These are phyloP conservation scores for Balanococcus diminutus DNA, from an alignment of 2,888 invertebrate species.

Conservation along the genomic window DNA sequence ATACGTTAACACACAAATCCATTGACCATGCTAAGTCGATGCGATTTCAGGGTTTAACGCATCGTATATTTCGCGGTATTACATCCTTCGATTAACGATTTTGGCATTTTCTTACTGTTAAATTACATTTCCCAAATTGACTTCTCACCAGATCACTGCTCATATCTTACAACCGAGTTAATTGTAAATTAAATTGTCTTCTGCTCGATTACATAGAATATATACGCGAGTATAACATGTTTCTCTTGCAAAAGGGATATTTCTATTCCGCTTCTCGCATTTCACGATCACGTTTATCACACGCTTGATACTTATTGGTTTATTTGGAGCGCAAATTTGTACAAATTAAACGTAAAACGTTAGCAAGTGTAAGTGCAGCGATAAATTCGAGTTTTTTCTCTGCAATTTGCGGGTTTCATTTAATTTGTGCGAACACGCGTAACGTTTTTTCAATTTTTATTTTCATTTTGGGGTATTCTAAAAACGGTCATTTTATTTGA, in stretches of 20 bases:
- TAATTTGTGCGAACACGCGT: too few relatives aligned
- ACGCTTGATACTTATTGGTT: too few relatives aligned
- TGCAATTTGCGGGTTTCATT: too few relatives aligned
- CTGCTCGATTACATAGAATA: neutral
- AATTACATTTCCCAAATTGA: conserved; percentile 32
- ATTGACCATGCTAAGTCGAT: conserved; percentile 26
- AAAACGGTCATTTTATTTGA: too few relatives aligned
- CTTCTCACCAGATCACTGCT: conserved; percentile 19
- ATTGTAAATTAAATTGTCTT: conserved; percentile 40
- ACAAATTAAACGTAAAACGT: too few relatives aligned
- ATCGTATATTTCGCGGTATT: conserved; percentile 12
- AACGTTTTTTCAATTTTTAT: too few relatives aligned
- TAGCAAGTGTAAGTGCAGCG: too few relatives aligned
- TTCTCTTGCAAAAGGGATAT: neutral
- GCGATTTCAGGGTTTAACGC: conserved; percentile 8
- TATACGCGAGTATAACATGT: neutral
- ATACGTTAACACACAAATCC: conserved; percentile 31
- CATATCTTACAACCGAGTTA: neutral
- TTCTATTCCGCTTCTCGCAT: neutral
- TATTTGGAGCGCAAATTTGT: too few relatives aligned
- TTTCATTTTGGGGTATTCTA: too few relatives aligned
- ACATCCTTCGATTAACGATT: conserved; percentile 29
- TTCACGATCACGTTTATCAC: neutral
- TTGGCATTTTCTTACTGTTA: conserved; percentile 34
- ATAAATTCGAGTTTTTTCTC: too few relatives aligned